These are phyloP conservation scores for Trogon surrucura DNA, from an alignment of 2,113 vertebrate species.

Conservation along the genomic window DNA sequence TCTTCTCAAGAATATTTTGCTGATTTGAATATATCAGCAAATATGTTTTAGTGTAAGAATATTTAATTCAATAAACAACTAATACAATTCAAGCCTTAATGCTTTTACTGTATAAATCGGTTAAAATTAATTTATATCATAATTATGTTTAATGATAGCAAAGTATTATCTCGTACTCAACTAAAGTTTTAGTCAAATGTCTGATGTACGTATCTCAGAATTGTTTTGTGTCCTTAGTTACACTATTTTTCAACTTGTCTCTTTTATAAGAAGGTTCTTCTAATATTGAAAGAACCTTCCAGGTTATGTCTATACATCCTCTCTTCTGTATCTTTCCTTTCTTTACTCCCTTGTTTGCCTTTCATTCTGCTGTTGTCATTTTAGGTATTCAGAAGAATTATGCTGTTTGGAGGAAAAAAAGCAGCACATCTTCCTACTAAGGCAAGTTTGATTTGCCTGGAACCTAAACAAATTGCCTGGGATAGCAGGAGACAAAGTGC, in stretches of 20 bases:
- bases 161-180: not conserved
- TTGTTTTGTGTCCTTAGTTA: not conserved
- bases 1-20: not conserved
- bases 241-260: not conserved
- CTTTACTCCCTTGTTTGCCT: not conserved
- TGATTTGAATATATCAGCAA: not conserved
- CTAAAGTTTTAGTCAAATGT: not conserved
- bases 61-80: not conserved
- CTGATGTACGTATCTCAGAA: not conserved
- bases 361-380: not conserved
- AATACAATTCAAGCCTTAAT: not conserved
- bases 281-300: not conserved
- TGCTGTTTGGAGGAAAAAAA: not conserved
- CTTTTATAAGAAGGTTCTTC: not conserved
- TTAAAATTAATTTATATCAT: not conserved
- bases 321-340: not conserved
- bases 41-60: not conserved
- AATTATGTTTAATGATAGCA: not conserved
- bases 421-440: not conserved
- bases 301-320: not conserved
- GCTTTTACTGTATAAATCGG: not conserved
- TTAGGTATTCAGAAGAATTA: not conserved
- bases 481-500: not conserved
- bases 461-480: not conserved
- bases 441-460: not conserved